Conservation (phyloP, 2,113 vertebrate genomes). For the Hiodon alosoides region DNA sequence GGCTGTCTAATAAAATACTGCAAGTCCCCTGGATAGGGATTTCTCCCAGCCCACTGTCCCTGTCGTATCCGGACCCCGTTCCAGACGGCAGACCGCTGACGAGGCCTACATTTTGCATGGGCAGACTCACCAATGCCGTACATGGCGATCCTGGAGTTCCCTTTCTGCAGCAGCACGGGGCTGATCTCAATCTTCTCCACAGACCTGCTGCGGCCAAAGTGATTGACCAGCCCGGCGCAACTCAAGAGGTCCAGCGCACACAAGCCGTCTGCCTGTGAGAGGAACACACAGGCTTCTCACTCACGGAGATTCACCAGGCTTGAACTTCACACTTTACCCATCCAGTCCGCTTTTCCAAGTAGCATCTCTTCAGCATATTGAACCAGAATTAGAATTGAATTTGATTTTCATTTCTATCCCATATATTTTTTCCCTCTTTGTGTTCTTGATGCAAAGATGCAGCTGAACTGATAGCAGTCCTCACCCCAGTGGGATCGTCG, state of each 20-base stretch:
- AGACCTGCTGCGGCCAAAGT: constrained; percentile 85
- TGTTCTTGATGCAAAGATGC: neutral
- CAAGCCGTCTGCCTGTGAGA: constrained; percentile 78
- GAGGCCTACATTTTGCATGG: too few species aligned
- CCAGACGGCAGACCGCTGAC: too few species aligned
- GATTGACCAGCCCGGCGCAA: constrained; percentile 88
- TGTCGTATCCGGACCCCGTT: neutral
- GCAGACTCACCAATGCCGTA: constrained; percentile 83
- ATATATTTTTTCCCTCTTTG: neutral
- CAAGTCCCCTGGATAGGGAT: too few species aligned
- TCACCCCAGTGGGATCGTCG: constrained; percentile 96
- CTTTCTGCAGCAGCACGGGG: constrained; percentile 87
- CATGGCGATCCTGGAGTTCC: constrained; percentile 80
- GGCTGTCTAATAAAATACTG: too few species aligned
- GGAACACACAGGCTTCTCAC: neutral
- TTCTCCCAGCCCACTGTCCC: too few species aligned
- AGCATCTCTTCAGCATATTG: too few species aligned
- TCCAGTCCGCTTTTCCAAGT: neutral
- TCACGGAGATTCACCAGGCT: neutral
- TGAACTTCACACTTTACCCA: neutral
- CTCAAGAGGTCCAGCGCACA: constrained; percentile 90
- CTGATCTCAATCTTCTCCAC: constrained; percentile 92
- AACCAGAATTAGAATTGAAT: neutral
- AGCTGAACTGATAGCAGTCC: constrained; percentile 6
- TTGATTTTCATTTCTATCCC: neutral